These are phyloP conservation scores for Hoplostethus atlanticus DNA, from an alignment of 2,797 vertebrate species.

Conservation along the genomic window DNA sequence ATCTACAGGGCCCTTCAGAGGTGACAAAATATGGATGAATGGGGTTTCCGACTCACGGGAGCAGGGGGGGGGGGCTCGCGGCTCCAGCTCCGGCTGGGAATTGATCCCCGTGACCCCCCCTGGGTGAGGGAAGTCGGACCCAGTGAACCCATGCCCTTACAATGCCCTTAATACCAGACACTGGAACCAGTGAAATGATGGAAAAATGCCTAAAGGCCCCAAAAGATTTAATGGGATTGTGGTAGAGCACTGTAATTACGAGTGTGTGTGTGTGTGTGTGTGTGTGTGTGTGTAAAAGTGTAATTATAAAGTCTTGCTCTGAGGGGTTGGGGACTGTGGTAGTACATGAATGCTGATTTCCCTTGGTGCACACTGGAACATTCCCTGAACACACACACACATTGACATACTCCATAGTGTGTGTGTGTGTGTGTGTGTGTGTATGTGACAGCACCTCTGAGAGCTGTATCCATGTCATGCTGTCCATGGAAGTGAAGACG, in stretches of 20 bases:
- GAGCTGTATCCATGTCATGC: background rate
- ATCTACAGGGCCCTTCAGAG: constrained; percentile 51
- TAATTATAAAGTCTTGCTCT: constrained; percentile 78
- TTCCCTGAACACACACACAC: constrained; percentile 45
- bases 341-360: constrained; percentile 78
- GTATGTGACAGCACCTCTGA: background rate
- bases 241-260: constrained; percentile 74
- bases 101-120: constrained; percentile 65
- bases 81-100: constrained; percentile 64
- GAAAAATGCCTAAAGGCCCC: constrained; percentile 78
- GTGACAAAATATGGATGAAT: constrained; percentile 66
- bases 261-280: constrained; percentile 38
- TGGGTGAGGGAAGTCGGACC: constrained; percentile 52
- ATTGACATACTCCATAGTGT: constrained; percentile 15
- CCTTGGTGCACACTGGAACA: constrained; percentile 67
- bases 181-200: constrained; percentile 77
- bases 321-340: constrained; percentile 57
- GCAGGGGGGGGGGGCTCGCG: constrained; percentile 30
- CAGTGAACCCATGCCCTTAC: constrained; percentile 64
- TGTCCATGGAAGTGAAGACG: background rate
- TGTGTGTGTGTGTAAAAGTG: constrained; percentile 59
- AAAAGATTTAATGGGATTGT: constrained; percentile 78
- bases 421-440: constrained; percentile 7
- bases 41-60: constrained; percentile 48
- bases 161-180: constrained; percentile 64